phyloP scores from a whole-genome alignment of 2,113 vertebrate genomes.

The Lota lota region DNA sequence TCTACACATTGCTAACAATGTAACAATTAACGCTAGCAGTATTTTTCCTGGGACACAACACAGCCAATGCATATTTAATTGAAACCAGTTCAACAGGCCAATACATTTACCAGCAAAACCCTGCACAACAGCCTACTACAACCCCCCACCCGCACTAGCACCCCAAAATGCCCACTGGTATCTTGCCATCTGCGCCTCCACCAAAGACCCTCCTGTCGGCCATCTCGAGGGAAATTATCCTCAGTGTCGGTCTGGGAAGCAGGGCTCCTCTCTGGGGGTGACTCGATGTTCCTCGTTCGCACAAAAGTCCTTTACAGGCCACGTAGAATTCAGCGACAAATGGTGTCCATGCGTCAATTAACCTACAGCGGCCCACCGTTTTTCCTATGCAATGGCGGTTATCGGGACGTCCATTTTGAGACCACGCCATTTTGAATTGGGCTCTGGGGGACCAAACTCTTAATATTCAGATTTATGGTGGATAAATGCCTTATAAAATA shows the following conservation, averaged over 20 bases:
- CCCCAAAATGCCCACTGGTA: slow-evolving; percentile 46
- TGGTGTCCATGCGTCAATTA: slow-evolving; percentile 51
- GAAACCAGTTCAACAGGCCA: too few species aligned
- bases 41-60: not conserved
- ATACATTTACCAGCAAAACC: slow-evolving; percentile 17
- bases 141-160: slow-evolving; percentile 38
- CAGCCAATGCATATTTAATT: not conserved
- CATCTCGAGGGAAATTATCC: slow-evolving; percentile 40
- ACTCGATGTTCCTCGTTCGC: slow-evolving; percentile 34
- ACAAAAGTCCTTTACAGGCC: slow-evolving; percentile 58
- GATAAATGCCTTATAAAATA: slow-evolving; percentile 14
- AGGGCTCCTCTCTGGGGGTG: slow-evolving; percentile 58
- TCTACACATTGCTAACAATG: not conserved
- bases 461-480: slow-evolving; percentile 28
- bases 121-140: slow-evolving; percentile 9
- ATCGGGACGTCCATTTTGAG: slow-evolving; percentile 78
- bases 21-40: too few species aligned
- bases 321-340: slow-evolving; percentile 33
- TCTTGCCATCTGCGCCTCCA: slow-evolving; percentile 66
- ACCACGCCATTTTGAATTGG: slow-evolving; percentile 71
- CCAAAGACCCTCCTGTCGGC: slow-evolving; percentile 50
- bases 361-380: slow-evolving; percentile 25
- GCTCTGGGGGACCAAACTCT: slow-evolving; percentile 37
- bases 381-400: slow-evolving; percentile 36
- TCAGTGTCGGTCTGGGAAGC: slow-evolving; percentile 53